A percentile compares a stretch with the other conserved stretches of the same genome.
phyloP scores from a whole-genome alignment of 2,113 vertebrate genomes.

The Formicarius rufipectus region DNA sequence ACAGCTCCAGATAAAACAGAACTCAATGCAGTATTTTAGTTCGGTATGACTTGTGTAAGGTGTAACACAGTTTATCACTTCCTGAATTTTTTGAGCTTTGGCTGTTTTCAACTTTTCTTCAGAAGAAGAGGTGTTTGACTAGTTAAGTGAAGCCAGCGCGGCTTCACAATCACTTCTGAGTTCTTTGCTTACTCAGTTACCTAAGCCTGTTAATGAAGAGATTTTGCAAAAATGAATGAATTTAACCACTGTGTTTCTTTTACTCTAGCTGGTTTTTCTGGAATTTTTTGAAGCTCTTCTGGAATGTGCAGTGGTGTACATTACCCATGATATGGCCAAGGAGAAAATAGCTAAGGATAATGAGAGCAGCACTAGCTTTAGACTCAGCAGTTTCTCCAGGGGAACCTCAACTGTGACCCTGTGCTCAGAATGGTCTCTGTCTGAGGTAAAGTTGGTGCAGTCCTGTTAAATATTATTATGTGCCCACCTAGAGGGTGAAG shows the following conservation, averaged over 20 bases:
- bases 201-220: not conserved
- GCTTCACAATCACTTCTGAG: not conserved
- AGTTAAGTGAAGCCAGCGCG: not conserved
- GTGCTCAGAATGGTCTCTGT: not conserved
- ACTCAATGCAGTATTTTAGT: not conserved
- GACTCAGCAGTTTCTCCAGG: not conserved
- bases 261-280: constrained; percentile 86
- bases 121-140: not conserved
- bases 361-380: not conserved
- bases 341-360: not conserved
- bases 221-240: not conserved
- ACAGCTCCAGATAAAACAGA: not conserved
- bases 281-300: constrained; percentile 93
- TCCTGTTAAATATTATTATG: not conserved
- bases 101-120: not conserved
- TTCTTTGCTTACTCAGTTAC: not conserved
- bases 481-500: not conserved
- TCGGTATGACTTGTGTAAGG: not conserved
- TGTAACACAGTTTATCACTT: not conserved
- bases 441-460: constrained; percentile 12
- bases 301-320: constrained; percentile 75
- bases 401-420: not conserved
- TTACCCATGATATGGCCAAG: constrained; percentile 18
- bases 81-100: not conserved
- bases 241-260: not conserved